Evolutionary conservation across 2,113 vertebrate species (phyloP).

Genomic region (Nycticryphes semicollaris): DNA sequence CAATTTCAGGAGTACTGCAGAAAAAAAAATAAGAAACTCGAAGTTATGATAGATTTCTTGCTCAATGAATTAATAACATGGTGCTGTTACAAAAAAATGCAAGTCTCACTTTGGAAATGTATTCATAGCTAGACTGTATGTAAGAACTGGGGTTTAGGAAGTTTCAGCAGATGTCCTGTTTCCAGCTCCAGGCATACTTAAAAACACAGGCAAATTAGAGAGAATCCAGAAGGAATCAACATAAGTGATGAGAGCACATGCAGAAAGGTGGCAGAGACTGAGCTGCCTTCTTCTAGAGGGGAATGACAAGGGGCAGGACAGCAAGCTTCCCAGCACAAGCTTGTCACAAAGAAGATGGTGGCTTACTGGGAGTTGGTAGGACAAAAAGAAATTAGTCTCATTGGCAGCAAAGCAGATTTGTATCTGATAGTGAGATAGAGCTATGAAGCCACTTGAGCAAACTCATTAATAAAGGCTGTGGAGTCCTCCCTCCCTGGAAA

Average conservation of each 20-base stretch:
- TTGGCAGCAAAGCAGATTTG: neutral
- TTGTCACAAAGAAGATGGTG: neutral
- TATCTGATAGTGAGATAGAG: neutral
- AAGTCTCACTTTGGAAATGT: neutral
- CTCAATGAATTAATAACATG: neutral
- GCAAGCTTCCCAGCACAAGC: neutral
- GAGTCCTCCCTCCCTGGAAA: neutral
- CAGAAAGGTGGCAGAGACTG: neutral
- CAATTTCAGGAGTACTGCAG: neutral
- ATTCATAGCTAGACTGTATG: neutral
- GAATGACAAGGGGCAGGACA: rapidly evolving
- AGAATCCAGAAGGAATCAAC: neutral
- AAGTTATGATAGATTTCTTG: neutral
- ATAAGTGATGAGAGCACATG: neutral
- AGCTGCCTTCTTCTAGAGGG: neutral
- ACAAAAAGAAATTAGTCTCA: neutral
- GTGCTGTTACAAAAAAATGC: neutral
- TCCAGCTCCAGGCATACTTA: neutral
- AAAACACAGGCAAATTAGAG: neutral
- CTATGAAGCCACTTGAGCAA: neutral
- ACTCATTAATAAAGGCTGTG: neutral
- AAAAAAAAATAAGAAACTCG: neutral
- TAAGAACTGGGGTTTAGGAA: neutral
- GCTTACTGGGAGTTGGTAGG: neutral
- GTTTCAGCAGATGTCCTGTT: neutral